Base-by-base conservation (phyloP, 2,113 vertebrate genomes). In the Peromyscus polionotus region DNA sequence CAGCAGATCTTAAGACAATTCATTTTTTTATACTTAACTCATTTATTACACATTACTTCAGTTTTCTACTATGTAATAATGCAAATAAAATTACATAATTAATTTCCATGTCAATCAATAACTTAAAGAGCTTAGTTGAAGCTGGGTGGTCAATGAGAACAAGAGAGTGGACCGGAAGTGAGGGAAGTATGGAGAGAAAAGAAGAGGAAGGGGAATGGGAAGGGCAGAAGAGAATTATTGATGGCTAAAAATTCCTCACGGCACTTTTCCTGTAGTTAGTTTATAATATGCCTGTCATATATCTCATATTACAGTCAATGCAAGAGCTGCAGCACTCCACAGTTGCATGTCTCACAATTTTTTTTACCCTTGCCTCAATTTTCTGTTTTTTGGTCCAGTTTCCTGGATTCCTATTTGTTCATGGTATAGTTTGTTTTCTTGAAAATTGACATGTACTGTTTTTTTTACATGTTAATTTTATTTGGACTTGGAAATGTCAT, bases 391-490 rank as follows among this genome's bases (percentile, higher is more conserved):
- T n/a, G 20, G n/a, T 7, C 45, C 3, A 39, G 22, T 61, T 72
- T 51, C 33, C 57, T 33, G 33, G 57, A n/a, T 33, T 10, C 2
- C 1, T 10, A 67, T 77, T 84, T 57, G 22, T 8, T 90, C 45
- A 45, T 45, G 9, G 28, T n/a, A 22, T 45, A 57, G 31, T 91
- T 51, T 67, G 31, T 39, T 72, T 81, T 77, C 65, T 42, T 11
- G 19, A 8, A n/a, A 36, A 57, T 8, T 68, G 13, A 33, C 31
- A 72, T 68, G 31, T 36, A 31, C 2, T 7, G 1, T 65, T 93
- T 93, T 93, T 94, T 31, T 93, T 88, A 85, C 51, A 33, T 90
- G 28, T 59, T 65, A 42, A 83, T 73, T 73, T 87, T 65, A 1
- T 14, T 14, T 48, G 63, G 9, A 5, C 51, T 87, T 73, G 13